Conservation (phyloP, 92 coral and sea anemone species). For the Blastomussa wellsi region DNA sequence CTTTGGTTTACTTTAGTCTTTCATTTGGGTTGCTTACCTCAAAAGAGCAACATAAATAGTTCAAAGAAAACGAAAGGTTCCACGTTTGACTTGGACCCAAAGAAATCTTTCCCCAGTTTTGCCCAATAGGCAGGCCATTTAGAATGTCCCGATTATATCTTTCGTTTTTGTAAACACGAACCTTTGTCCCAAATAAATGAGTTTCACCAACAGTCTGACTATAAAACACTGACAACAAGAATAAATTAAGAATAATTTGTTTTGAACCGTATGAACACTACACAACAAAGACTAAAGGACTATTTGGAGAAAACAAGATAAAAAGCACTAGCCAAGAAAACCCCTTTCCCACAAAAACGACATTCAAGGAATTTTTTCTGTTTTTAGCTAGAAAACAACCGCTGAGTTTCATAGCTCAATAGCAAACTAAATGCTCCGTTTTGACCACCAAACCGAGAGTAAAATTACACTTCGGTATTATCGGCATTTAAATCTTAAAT, state of each 20-base stretch:
- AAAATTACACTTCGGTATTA: not conserved
- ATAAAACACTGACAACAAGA: slow-evolving; percentile 6
- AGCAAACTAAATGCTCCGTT: slow-evolving; percentile 8
- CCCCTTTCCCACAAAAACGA: slow-evolving; percentile 23
- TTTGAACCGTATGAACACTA: slow-evolving; percentile 1
- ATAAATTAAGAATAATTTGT: slow-evolving; percentile 27
- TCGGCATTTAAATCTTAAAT: not conserved
- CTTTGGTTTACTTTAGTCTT: no score
- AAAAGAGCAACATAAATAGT: not conserved
- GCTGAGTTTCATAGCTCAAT: slow-evolving; percentile 5
- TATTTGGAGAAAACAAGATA: not conserved
- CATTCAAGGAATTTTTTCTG: not conserved
- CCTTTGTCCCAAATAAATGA: not conserved
- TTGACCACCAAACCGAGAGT: slow-evolving; percentile 14
- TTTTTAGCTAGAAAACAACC: slow-evolving; percentile 1
- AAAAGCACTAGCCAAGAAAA: not conserved
- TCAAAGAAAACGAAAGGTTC: not conserved
- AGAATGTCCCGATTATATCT: not conserved
- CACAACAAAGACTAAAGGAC: not conserved
- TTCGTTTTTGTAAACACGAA: not conserved
- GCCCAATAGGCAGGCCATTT: not conserved
- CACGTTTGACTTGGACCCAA: not conserved
- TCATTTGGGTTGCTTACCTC: no score
- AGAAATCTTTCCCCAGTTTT: not conserved
- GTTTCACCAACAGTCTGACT: slow-evolving; percentile 33